Conservation (phyloP, 1,140 invertebrate genomes). For the Euglossa dilemma region DNA sequence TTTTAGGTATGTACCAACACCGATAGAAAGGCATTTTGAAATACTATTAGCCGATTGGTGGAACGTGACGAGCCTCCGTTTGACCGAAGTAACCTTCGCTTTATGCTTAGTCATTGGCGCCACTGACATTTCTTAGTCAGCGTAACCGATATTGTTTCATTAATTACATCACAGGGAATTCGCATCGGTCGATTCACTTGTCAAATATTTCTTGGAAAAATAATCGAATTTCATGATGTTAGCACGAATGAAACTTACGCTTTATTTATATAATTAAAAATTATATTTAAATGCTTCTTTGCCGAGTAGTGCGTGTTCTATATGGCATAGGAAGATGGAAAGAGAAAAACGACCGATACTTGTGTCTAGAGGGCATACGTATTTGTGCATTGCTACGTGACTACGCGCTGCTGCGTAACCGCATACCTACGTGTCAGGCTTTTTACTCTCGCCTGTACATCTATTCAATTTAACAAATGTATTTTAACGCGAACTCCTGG, state of each 20-base stretch:
- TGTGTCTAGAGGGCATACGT: not conserved
- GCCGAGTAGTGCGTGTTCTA: not conserved
- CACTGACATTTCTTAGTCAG: slow-evolving; percentile 33
- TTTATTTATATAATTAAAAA: too few species aligned
- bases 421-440: not conserved
- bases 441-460: not conserved
- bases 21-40: slow-evolving; percentile 43
- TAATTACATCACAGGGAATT: slow-evolving; percentile 21
- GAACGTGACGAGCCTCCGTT: slow-evolving; percentile 71
- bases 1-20: not conserved
- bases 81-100: slow-evolving; percentile 70
- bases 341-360: not conserved
- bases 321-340: not conserved
- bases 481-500: not conserved
- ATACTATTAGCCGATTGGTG: slow-evolving; percentile 65
- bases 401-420: not conserved
- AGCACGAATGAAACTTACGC: not conserved
- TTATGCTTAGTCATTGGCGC: slow-evolving; percentile 60
- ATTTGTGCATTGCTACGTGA: not conserved
- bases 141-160: slow-evolving; percentile 10
- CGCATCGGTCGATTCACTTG: not conserved
- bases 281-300: too few species aligned
- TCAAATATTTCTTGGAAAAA: not conserved
- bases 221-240: not conserved
- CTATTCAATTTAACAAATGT: not conserved